These are phyloP conservation scores for Cinclus cinclus DNA, from an alignment of 2,113 vertebrate species.

Conservation along the genomic window DNA sequence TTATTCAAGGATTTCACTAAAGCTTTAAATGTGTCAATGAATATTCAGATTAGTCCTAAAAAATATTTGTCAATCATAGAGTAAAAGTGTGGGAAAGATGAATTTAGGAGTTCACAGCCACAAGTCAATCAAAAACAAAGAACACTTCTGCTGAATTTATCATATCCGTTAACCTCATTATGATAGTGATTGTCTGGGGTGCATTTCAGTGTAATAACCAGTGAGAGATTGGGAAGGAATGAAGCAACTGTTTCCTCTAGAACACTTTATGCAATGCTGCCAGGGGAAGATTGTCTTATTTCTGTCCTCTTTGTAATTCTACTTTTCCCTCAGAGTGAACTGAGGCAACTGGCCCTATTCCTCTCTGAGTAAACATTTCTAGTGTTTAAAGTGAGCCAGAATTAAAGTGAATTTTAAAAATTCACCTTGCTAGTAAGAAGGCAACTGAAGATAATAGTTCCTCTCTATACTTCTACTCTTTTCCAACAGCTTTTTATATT, in stretches of 20 bases:
- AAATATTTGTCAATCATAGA: conserved; percentile 12
- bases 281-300: conserved; percentile 39
- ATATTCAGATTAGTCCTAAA: conserved; percentile 9
- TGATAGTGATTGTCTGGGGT: conserved; percentile 62
- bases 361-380: not conserved
- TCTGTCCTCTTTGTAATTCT: conserved; percentile 44
- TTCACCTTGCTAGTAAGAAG: not conserved
- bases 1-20: conserved; percentile 24
- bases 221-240: conserved; percentile 52
- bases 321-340: conserved; percentile 5
- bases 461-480: not conserved
- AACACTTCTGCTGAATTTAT: conserved; percentile 51
- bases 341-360: not conserved
- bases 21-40: not conserved
- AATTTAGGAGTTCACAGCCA: conserved; percentile 18
- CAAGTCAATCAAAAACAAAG: conserved; percentile 53
- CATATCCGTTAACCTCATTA: conserved; percentile 65
- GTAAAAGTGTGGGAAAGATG: not conserved
- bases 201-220: conserved; percentile 57
- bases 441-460: not conserved
- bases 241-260: conserved; percentile 52
- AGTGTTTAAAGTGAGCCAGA: not conserved
- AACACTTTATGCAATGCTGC: conserved; percentile 29
- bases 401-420: not conserved
- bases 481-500: not conserved